These are phyloP conservation scores for Halictus quadricinctus DNA, from an alignment of 2,888 invertebrate genomes.

Conservation along the genomic window DNA sequence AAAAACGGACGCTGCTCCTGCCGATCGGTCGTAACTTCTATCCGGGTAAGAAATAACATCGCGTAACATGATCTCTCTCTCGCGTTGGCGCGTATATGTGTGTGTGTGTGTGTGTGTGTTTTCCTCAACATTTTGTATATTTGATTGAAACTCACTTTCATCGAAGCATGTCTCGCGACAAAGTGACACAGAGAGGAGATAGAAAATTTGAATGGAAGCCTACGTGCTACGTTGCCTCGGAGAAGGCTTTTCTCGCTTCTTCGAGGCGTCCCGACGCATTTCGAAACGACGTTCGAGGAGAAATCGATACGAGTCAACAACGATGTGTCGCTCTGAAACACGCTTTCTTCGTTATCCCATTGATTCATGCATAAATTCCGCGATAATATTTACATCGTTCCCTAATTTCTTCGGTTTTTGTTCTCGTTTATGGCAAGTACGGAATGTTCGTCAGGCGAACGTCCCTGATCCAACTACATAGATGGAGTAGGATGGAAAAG, in stretches of 20 bases:
- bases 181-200: background rate
- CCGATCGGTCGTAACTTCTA: conserved; percentile 19
- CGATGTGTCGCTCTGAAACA: background rate
- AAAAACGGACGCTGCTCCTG: conserved; percentile 34
- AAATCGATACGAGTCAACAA: background rate
- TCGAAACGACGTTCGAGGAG: background rate
- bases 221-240: background rate
- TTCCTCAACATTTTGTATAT: conserved; percentile 13
- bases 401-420: conserved; percentile 41
- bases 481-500: background rate
- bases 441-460: conserved; percentile 63
- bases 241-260: background rate
- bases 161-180: background rate
- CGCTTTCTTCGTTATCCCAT: conserved; percentile 24
- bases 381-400: conserved; percentile 72
- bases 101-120: background rate
- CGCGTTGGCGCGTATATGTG: background rate
- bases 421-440: conserved; percentile 65
- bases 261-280: background rate
- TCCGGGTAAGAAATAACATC: conserved; percentile 28
- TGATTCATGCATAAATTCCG: conserved; percentile 48
- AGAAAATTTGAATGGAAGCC: background rate
- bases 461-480: conserved; percentile 42
- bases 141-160: background rate
- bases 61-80: conserved; percentile 16